Percentiles rank a stretch among this genome's conserved stretches.
Conservation (phyloP, 1,140 invertebrate genomes). For the Oryctes rhinoceros region DNA sequence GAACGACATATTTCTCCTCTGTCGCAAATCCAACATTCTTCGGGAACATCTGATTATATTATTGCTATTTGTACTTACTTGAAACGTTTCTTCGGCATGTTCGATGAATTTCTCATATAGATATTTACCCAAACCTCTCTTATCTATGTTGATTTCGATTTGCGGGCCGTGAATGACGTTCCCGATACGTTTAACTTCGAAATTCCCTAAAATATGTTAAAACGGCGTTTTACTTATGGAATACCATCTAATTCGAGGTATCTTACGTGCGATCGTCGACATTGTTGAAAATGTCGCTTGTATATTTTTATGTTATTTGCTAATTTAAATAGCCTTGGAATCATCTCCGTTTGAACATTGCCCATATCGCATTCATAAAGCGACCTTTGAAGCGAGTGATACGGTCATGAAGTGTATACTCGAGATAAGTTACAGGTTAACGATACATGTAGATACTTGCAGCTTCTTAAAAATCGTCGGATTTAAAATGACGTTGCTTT, state of each 20-base stretch:
- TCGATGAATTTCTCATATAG: constrained; percentile 16
- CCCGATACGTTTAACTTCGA: background rate
- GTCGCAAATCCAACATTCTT: too few relatives aligned
- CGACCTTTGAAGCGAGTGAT: too few relatives aligned
- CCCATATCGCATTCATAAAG: too few relatives aligned
- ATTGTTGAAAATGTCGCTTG: background rate
- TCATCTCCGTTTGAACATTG: too few relatives aligned
- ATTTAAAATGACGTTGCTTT: too few relatives aligned
- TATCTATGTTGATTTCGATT: background rate
- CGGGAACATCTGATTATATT: background rate
- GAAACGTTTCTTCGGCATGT: constrained; percentile 22
- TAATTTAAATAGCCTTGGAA: background rate
- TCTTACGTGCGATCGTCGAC: background rate
- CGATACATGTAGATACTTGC: too few relatives aligned
- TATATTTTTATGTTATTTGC: too few relatives aligned
- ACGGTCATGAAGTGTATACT: too few relatives aligned
- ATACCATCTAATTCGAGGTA: background rate
- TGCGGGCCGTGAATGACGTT: constrained; percentile 11
- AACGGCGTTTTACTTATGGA: background rate
- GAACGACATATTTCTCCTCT: too few relatives aligned
- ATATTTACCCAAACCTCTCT: background rate
- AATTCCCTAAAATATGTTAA: background rate
- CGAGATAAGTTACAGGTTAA: too few relatives aligned
- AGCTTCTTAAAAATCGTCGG: too few relatives aligned
- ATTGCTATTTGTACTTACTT: background rate